These are phyloP conservation scores for Villa cingulata DNA, from an alignment of 2,888 invertebrate species.

Conservation along the genomic window DNA sequence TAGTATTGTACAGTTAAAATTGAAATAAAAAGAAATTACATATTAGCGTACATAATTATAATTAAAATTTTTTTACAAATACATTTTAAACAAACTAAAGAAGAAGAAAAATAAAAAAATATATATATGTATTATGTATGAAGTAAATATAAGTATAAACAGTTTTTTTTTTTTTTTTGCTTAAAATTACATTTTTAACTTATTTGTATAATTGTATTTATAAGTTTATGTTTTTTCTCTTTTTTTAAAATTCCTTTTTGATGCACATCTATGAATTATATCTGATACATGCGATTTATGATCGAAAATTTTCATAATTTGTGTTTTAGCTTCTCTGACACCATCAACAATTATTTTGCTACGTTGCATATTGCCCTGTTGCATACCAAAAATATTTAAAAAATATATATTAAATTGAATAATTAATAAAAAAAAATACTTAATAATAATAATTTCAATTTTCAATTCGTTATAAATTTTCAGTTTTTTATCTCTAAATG, in stretches of 20 bases:
- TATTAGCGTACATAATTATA: too few relatives aligned
- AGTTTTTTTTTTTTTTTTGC: too few relatives aligned
- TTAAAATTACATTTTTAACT: too few relatives aligned
- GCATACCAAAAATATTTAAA: too few relatives aligned
- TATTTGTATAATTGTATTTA: not conserved
- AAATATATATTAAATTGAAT: not conserved
- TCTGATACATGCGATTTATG: slow-evolving; percentile 81
- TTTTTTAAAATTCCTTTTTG: slow-evolving; percentile 85
- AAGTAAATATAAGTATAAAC: too few relatives aligned
- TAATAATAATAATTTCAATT: not conserved
- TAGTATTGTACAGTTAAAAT: too few relatives aligned
- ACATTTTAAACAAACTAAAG: too few relatives aligned
- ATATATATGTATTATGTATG: too few relatives aligned
- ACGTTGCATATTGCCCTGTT: slow-evolving; percentile 84
- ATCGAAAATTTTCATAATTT: slow-evolving; percentile 80
- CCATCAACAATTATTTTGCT: slow-evolving; percentile 88
- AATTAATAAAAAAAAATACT: not conserved
- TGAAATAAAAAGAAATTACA: too few relatives aligned
- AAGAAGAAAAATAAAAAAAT: too few relatives aligned
- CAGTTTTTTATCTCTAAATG: too few relatives aligned
- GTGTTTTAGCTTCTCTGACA: slow-evolving; percentile 73
- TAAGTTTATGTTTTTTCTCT: slow-evolving; percentile 49
- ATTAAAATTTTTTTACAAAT: too few relatives aligned
- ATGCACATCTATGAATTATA: slow-evolving; percentile 79
- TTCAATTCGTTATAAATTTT: not conserved